A percentile compares a stretch with the other conserved stretches of the same genome.
phyloP scores from a whole-genome alignment of 1,140 invertebrate genomes.

The Ceratina australensis region DNA sequence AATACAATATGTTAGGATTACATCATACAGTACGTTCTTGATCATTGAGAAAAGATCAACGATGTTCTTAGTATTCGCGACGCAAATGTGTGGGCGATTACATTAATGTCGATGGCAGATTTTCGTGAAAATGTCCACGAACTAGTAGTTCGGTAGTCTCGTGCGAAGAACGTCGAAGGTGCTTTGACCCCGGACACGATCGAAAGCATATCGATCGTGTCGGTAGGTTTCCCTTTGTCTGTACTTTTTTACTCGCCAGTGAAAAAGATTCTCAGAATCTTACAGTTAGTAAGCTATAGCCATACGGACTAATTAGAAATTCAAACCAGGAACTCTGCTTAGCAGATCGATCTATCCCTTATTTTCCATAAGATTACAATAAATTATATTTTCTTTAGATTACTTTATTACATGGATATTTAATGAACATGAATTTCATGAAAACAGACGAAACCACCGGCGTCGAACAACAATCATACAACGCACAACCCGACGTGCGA shows the following conservation, averaged over 20 bases:
- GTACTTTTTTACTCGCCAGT: neutral
- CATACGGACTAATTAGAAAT: too few relatives aligned
- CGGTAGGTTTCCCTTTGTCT: slow-evolving; percentile 20
- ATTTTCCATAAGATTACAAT: too few relatives aligned
- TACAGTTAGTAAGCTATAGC: too few relatives aligned
- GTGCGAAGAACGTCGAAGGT: slow-evolving; percentile 36
- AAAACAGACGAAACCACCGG: slow-evolving; percentile 78
- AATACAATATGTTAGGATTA: too few relatives aligned
- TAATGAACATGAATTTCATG: neutral
- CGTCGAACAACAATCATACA: slow-evolving; percentile 77
- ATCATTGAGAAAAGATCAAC: neutral
- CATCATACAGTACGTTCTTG: too few relatives aligned
- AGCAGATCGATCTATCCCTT: too few relatives aligned
- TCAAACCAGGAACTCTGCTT: too few relatives aligned
- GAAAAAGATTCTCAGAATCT: neutral
- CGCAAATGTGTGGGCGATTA: neutral
- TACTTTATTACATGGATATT: too few relatives aligned
- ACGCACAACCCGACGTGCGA: slow-evolving; percentile 80
- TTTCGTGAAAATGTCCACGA: slow-evolving; percentile 9
- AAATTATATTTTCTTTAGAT: too few relatives aligned
- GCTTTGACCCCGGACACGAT: slow-evolving; percentile 56
- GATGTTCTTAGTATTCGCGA: neutral
- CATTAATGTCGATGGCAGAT: slow-evolving; percentile 5
- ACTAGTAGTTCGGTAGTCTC: slow-evolving; percentile 6
- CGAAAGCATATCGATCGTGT: slow-evolving; percentile 55